Evolutionary conservation across 2,888 invertebrate genomes (phyloP).

Genomic region (Agrilus cyanescens): DNA sequence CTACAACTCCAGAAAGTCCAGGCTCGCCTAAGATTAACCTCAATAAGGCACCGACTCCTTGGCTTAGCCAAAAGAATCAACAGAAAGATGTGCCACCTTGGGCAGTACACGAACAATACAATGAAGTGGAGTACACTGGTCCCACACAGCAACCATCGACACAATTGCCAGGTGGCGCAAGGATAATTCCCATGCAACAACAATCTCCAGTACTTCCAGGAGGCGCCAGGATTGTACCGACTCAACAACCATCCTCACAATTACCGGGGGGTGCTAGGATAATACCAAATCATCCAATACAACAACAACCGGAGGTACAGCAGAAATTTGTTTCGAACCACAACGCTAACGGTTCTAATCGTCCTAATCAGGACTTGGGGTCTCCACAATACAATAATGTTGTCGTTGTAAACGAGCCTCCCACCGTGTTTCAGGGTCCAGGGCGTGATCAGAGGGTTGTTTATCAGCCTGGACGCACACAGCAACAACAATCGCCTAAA

Average conservation of each 20-base stretch:
- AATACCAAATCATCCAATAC: constrained; percentile 10
- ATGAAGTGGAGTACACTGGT: constrained; percentile 13
- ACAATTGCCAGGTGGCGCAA: constrained; percentile 4
- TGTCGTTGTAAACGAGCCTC: constrained; percentile 29
- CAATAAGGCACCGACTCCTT: constrained; percentile 48
- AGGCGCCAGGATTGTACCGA: constrained; percentile 19
- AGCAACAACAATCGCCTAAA: constrained; percentile 19
- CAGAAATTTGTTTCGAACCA: constrained; percentile 5
- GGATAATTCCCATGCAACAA: constrained; percentile 32
- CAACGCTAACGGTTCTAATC: background rate
- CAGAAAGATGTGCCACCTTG: constrained; percentile 42
- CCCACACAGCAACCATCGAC: constrained; percentile 7
- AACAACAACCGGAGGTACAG: constrained; percentile 23
- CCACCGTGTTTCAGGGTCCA: constrained; percentile 27
- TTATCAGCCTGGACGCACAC: constrained; percentile 15
- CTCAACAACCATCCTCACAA: constrained; percentile 16
- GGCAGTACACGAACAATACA: constrained; percentile 26
- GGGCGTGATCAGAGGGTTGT: constrained; percentile 15
- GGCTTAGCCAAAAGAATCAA: constrained; percentile 37
- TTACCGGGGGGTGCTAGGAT: constrained; percentile 3
- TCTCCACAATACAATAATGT: constrained; percentile 15
- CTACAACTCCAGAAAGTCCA: constrained; percentile 25
- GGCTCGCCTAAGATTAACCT: constrained; percentile 37
- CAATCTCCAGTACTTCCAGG: constrained; percentile 32
- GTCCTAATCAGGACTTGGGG: background rate